Conservation (phyloP, 2,797 vertebrate species). For the Tinamus major region DNA sequence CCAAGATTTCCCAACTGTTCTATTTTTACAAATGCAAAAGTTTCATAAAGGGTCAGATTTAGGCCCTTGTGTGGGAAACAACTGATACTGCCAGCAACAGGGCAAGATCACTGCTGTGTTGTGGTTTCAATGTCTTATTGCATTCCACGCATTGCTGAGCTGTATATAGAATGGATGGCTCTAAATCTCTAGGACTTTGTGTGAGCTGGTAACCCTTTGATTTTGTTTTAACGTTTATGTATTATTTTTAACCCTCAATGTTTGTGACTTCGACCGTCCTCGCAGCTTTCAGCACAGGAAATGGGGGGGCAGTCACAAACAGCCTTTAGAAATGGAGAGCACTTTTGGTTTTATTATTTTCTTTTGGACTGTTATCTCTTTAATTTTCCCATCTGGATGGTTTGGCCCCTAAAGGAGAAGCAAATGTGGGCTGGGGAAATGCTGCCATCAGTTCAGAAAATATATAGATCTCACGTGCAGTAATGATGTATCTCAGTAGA, state of each 20-base stretch:
- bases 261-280: conserved; percentile 42
- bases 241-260: conserved; percentile 74
- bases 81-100: conserved; percentile 78
- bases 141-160: conserved; percentile 84
- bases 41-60: conserved; percentile 83
- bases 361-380: conserved; percentile 15
- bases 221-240: conserved; percentile 68
- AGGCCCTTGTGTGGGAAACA: conserved; percentile 84
- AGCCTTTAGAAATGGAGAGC: neutral
- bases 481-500: conserved; percentile 37
- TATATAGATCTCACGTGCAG: conserved; percentile 36
- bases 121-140: conserved; percentile 80
- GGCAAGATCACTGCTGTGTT: conserved; percentile 79
- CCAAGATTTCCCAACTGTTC: conserved; percentile 85
- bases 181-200: conserved; percentile 77
- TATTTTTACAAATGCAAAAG: conserved; percentile 85
- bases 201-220: conserved; percentile 73
- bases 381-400: conserved; percentile 1
- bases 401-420: conserved; percentile 10
- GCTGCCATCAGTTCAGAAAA: conserved; percentile 3
- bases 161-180: conserved; percentile 77
- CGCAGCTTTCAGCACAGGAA: conserved; percentile 71
- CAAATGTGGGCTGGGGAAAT: conserved; percentile 23
- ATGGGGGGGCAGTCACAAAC: conserved; percentile 55
- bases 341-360: neutral